Conservation (phyloP, 2,888 invertebrate species). For the Rhamphomyia laevipes region DNA sequence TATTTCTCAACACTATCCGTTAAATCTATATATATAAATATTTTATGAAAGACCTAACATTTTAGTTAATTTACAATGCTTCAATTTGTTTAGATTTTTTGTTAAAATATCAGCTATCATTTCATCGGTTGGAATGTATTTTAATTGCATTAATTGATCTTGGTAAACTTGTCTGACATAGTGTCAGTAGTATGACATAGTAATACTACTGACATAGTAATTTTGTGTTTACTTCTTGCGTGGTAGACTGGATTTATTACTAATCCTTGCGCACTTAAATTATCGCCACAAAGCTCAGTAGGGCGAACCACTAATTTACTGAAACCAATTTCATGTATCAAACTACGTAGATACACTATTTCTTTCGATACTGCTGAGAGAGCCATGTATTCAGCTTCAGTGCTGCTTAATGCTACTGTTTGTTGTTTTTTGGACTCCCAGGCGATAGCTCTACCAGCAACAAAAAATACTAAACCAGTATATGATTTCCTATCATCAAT, state of each 20-base stretch:
- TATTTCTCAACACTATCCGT: too few relatives aligned
- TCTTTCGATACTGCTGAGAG: slow-evolving; percentile 13
- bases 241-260: slow-evolving; percentile 13
- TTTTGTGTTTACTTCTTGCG: slow-evolving; percentile 11
- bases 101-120: slow-evolving; percentile 12
- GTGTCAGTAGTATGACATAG: slow-evolving; percentile 10
- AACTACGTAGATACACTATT: slow-evolving; percentile 5
- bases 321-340: slow-evolving; percentile 6
- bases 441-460: slow-evolving; percentile 8
- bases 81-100: slow-evolving; percentile 6
- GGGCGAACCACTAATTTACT: background rate
- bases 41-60: too few relatives aligned
- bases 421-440: slow-evolving; percentile 13
- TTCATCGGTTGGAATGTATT: slow-evolving; percentile 6
- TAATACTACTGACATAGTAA: too few relatives aligned
- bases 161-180: slow-evolving; percentile 7
- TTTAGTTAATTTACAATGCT: background rate
- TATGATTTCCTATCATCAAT: too few relatives aligned
- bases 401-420: slow-evolving; percentile 12
- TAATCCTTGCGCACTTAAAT: slow-evolving; percentile 9
- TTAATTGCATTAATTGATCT: slow-evolving; percentile 4
- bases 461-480: slow-evolving; percentile 10
- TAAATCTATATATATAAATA: too few relatives aligned
- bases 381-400: slow-evolving; percentile 14
- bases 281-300: slow-evolving; percentile 7